Percentiles rank a stretch among this genome's conserved stretches.
These are phyloP conservation scores for Gallirallus australis DNA, from an alignment of 2,797 vertebrate genomes.

Conservation along the genomic window DNA sequence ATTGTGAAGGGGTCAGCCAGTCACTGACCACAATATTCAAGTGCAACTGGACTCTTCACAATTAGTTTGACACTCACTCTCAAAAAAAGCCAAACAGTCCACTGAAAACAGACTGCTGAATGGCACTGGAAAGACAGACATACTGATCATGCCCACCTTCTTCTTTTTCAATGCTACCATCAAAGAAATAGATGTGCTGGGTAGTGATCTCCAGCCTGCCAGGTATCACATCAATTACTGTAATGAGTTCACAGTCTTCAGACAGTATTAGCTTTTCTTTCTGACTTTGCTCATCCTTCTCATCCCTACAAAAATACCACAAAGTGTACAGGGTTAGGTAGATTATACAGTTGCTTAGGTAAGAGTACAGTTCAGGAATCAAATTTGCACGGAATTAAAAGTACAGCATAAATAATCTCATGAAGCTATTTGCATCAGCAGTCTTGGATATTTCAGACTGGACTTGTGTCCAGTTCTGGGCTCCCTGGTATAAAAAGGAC, in stretches of 20 bases:
- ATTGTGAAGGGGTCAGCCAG: neutral
- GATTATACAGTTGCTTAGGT: neutral
- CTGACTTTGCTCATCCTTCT: conserved; percentile 90
- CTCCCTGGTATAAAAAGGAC: too few species aligned
- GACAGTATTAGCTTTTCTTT: conserved; percentile 93
- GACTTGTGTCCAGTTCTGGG: too few species aligned
- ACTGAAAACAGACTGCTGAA: neutral
- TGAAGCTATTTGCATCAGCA: neutral
- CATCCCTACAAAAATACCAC: conserved; percentile 78
- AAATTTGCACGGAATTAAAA: neutral
- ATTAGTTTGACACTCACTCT: neutral
- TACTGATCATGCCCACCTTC: conserved; percentile 83
- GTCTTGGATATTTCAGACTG: neutral
- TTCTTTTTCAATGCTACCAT: conserved; percentile 93
- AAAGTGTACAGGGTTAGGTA: neutral
- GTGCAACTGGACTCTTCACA: neutral
- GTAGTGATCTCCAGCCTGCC: conserved; percentile 95
- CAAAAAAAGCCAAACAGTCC: neutral
- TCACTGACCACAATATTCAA: neutral
- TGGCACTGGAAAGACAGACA: neutral
- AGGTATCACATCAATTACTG: conserved; percentile 89
- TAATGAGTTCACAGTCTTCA: conserved; percentile 96
- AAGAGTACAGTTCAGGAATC: neutral
- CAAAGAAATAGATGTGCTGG: conserved; percentile 95
- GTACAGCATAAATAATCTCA: neutral